Percentiles rank a stretch among this genome's conserved stretches.
These are phyloP conservation scores for Bolborhynchus lineola DNA, from an alignment of 2,113 vertebrate species.

Conservation along the genomic window DNA sequence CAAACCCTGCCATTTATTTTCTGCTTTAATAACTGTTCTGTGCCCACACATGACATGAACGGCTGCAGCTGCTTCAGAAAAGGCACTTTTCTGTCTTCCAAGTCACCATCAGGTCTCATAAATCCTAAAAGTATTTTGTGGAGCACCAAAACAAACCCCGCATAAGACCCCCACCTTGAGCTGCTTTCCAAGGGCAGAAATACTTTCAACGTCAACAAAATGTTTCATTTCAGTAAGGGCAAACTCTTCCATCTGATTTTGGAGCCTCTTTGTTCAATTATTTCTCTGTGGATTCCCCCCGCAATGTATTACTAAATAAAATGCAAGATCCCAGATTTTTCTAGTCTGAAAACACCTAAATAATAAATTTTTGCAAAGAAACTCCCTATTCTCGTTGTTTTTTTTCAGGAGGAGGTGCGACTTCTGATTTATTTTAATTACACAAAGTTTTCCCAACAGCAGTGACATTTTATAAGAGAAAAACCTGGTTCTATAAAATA, in stretches of 20 bases:
- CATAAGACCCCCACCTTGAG: accelerated
- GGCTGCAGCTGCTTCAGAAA: not conserved
- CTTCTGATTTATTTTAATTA: not conserved
- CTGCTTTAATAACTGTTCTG: not conserved
- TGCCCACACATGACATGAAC: not conserved
- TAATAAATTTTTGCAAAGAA: not conserved
- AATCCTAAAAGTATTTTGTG: not conserved
- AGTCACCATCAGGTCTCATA: not conserved
- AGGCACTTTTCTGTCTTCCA: not conserved
- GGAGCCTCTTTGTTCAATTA: not conserved
- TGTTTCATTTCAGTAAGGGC: not conserved
- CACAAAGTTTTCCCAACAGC: not conserved
- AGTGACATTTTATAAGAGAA: not conserved
- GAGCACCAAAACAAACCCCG: not conserved
- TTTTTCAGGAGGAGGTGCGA: not conserved
- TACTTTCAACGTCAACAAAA: not conserved
- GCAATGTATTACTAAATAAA: not conserved
- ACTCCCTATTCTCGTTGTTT: accelerated
- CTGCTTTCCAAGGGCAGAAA: not conserved
- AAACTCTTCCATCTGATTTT: not conserved
- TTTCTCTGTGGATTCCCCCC: not conserved
- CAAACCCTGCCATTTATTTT: not conserved
- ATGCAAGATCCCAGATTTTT: not conserved
- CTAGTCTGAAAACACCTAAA: not conserved
- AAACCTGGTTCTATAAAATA: not conserved